These are phyloP conservation scores for Liopterus haemorrhoidalis DNA, from an alignment of 2,888 invertebrate genomes.

Conservation along the genomic window DNA sequence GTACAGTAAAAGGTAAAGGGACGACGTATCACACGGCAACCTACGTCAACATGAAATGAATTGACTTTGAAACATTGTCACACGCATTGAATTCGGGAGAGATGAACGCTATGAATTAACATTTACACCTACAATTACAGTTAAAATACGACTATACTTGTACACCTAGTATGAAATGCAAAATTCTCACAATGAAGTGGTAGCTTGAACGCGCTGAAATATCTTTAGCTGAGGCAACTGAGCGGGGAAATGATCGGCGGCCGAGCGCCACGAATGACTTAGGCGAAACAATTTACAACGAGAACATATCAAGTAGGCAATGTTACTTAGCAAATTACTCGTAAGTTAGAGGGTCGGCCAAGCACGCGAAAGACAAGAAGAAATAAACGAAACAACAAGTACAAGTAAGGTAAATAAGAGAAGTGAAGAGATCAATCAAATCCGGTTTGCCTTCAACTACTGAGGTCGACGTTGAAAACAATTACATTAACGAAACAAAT, in stretches of 20 bases:
- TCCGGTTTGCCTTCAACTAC: too few species aligned
- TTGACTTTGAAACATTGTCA: slow-evolving; percentile 36
- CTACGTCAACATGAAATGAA: slow-evolving; percentile 19
- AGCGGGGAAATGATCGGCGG: too few species aligned
- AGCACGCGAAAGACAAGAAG: slow-evolving; percentile 15
- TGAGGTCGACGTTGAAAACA: too few species aligned
- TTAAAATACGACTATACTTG: slow-evolving; percentile 31
- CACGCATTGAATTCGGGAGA: slow-evolving; percentile 39
- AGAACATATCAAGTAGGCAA: too few species aligned
- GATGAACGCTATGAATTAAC: slow-evolving; percentile 30
- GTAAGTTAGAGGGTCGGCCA: too few species aligned
- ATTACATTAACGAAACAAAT: slow-evolving; percentile 19
- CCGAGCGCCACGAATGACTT: too few species aligned
- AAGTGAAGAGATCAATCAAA: too few species aligned
- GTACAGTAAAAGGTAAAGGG: neutral
- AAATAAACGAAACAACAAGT: slow-evolving; percentile 25
- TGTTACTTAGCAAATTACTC: too few species aligned
- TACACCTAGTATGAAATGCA: slow-evolving; percentile 16
- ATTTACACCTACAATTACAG: slow-evolving; percentile 28
- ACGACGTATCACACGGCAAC: neutral
- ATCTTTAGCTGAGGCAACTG: too few species aligned
- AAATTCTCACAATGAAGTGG: too few species aligned
- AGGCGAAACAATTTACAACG: too few species aligned
- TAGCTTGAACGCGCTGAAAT: too few species aligned
- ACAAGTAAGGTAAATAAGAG: slow-evolving; percentile 12